Base-by-base conservation (phyloP, 2,113 vertebrate genomes). In the Pagrus major region DNA sequence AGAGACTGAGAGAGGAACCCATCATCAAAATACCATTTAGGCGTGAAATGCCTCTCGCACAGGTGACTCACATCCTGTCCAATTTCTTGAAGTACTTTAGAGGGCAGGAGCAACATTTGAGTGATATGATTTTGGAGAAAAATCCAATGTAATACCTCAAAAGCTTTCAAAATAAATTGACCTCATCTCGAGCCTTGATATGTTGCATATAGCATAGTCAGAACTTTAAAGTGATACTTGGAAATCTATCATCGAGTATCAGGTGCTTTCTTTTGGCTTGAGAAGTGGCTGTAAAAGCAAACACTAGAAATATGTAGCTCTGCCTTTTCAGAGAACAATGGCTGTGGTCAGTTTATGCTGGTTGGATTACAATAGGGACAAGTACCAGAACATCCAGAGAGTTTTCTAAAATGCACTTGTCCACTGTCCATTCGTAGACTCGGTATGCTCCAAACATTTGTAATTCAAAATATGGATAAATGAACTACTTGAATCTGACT, bases 21-120 rank as follows among this genome's bases (percentile, higher is more conserved):
- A 71, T 83, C 20, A 37, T 42, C 23, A 55, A 39, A 80, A 73
- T 58, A 56, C 64, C 23, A 59, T 81, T 87, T 71, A 25, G 46
- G 61, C 1, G 35, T 72, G 39, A 84, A 76, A 80, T 80, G 69
- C 61, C 23, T 79, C 74, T 65, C 42, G 61, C 18, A 42, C 31
- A 70, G 59, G 46, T 68, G 51, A n/a, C 31, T 84, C 41, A 33
- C 54, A 72, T 67, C 9, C 47, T 76, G 16, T 41, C 33, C 41
- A 71, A 54, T 77, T 78, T 44, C 18, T 42, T 51, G 15, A 81
- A 59, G 35, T 42, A 59, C 44, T 39, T 67, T 18, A 58, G 69
- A 78, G 68, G 78, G 72, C 67, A 60, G 33, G 21, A 23, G 29
- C 29, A 58, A 58, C 47, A 46, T 41, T 16, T n/a, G 31, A 41